These are phyloP conservation scores for Micoletzkya japonica DNA, from an alignment of 2,888 invertebrate genomes.

Conservation along the genomic window DNA sequence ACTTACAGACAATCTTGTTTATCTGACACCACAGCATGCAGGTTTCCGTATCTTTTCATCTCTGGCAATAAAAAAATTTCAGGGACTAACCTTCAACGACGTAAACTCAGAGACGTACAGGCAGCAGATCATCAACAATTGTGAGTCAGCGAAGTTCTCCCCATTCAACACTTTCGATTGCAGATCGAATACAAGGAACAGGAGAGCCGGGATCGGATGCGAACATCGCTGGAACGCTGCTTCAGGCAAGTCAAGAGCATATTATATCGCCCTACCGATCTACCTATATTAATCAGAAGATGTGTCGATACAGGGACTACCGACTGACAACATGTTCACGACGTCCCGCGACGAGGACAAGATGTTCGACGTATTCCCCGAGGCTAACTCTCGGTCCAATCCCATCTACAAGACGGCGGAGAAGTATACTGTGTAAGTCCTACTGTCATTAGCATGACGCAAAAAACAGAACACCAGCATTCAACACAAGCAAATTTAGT, in stretches of 20 bases:
- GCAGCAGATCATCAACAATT: slow-evolving; percentile 60
- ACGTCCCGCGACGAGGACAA: slow-evolving; percentile 61
- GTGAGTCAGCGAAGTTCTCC: slow-evolving; percentile 33
- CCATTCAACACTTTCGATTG: slow-evolving; percentile 20
- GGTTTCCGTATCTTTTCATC: too few relatives aligned
- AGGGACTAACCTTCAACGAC: slow-evolving; percentile 56
- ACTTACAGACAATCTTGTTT: too few relatives aligned
- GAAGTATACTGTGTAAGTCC: slow-evolving; percentile 50
- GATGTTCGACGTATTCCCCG: slow-evolving; percentile 62
- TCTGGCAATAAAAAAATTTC: neutral
- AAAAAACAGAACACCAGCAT: too few relatives aligned
- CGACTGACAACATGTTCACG: slow-evolving; percentile 63
- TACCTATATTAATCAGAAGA: too few relatives aligned
- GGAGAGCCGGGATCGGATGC: slow-evolving; percentile 54
- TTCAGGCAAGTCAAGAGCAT: too few relatives aligned
- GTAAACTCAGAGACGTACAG: slow-evolving; percentile 60
- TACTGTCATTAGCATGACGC: too few relatives aligned
- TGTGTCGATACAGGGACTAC: slow-evolving; percentile 56
- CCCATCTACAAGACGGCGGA: slow-evolving; percentile 59
- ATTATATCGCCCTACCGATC: too few relatives aligned
- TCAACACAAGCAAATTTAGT: too few relatives aligned
- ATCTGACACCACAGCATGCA: too few relatives aligned
- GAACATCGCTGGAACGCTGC: slow-evolving; percentile 49
- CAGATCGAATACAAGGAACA: slow-evolving; percentile 55
- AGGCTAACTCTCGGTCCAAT: slow-evolving; percentile 47